Evolutionary conservation across 2,888 invertebrate species (phyloP).

Genomic region (Drosophila crucigera): DNA sequence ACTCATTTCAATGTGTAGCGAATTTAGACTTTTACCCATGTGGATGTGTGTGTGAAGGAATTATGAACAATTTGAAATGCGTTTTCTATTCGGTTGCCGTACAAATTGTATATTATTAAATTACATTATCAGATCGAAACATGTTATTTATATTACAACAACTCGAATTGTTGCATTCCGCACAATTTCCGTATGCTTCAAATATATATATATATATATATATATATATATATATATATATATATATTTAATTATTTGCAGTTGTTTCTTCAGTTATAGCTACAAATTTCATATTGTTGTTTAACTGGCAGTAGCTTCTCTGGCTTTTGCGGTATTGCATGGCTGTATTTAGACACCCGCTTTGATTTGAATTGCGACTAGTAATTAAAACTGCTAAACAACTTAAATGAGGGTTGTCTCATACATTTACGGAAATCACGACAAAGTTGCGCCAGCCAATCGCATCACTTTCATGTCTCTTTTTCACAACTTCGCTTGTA

Average conservation of each 20-base stretch:
- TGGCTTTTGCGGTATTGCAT: constrained; percentile 26
- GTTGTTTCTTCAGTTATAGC: constrained; percentile 8
- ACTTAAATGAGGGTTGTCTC: constrained; percentile 23
- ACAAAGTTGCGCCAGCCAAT: neutral
- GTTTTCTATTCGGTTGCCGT: constrained; percentile 5
- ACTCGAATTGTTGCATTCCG: neutral
- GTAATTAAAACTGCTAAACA: constrained; percentile 46
- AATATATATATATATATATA: too few relatives aligned
- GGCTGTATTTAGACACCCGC: constrained; percentile 36
- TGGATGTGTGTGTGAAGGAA: neutral
- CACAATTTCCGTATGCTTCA: constrained; percentile 14
- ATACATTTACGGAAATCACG: constrained; percentile 6
- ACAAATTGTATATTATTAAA: constrained; percentile 15
- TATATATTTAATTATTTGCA: neutral
- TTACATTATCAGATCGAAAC: constrained; percentile 6
- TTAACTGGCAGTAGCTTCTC: constrained; percentile 22
- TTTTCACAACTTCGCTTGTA: neutral
- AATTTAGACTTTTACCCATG: neutral
- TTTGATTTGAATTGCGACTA: constrained; percentile 35
- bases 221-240: too few relatives aligned
- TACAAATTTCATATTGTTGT: constrained; percentile 7
- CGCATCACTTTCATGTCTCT: constrained; percentile 43
- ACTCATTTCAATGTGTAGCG: neutral
- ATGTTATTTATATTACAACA: constrained; percentile 13
- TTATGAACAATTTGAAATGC: constrained; percentile 3